These are phyloP conservation scores for Boloria euphrosyne DNA, from an alignment of 2,888 invertebrate genomes.

Conservation along the genomic window DNA sequence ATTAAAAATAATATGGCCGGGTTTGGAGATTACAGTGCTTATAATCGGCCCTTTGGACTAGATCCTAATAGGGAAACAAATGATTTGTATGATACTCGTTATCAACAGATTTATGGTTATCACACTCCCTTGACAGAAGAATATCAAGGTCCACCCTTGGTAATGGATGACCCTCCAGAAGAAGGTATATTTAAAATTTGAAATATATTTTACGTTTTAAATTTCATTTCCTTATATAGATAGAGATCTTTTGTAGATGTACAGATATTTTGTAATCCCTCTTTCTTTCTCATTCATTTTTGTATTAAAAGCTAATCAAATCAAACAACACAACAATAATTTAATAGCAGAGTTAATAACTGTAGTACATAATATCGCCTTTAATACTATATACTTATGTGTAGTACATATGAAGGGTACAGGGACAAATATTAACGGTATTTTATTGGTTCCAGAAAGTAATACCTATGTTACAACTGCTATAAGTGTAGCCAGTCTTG, in stretches of 20 bases:
- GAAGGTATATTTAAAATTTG: conserved; percentile 58
- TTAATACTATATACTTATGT: too few relatives aligned
- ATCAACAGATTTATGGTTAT: conserved; percentile 78
- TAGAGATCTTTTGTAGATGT: not conserved
- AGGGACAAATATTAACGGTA: not conserved
- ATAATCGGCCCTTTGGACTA: conserved; percentile 71
- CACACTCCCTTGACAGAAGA: conserved; percentile 76
- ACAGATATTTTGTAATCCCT: too few relatives aligned
- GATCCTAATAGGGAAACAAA: conserved; percentile 74
- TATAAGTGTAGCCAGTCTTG: conserved; percentile 91
- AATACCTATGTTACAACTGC: conserved; percentile 89
- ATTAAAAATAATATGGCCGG: conserved; percentile 68
- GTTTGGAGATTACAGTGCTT: conserved; percentile 71
- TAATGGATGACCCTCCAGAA: conserved; percentile 73
- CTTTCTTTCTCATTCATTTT: too few relatives aligned
- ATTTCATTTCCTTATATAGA: not conserved
- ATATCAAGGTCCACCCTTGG: conserved; percentile 75
- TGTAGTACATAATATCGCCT: conserved; percentile 5
- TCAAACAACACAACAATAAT: too few relatives aligned
- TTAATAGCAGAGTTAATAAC: not conserved
- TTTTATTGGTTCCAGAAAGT: conserved; percentile 56
- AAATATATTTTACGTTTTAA: not conserved
- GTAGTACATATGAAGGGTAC: too few relatives aligned
- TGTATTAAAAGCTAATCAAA: too few relatives aligned
- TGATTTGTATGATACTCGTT: conserved; percentile 75